phyloP scores from a whole-genome alignment of 1,140 invertebrate species.

The Rhynchophorus ferrugineus region DNA sequence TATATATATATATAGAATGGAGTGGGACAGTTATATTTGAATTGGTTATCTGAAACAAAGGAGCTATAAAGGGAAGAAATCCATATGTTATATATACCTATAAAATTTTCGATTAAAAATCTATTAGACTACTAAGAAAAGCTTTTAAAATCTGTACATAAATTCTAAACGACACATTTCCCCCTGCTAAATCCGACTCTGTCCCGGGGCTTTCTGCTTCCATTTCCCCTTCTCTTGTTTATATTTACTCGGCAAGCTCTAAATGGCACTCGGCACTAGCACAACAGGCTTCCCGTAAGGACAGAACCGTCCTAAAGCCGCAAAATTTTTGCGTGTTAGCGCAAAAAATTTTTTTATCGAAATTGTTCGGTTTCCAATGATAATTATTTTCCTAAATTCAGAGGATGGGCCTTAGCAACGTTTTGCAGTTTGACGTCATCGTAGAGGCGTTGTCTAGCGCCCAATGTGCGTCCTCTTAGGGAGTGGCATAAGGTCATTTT shows the following conservation, averaged over 20 bases:
- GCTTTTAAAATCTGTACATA: too few species aligned
- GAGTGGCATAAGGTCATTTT: constrained; percentile 41
- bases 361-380: constrained; percentile 21
- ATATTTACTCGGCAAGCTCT: constrained; percentile 33
- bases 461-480: constrained; percentile 38
- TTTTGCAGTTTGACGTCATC: constrained; percentile 38
- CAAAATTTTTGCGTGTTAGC: constrained; percentile 7
- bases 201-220: constrained; percentile 2
- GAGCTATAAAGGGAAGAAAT: too few species aligned
- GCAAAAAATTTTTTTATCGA: constrained; percentile 7
- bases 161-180: too few species aligned
- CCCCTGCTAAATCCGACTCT: constrained; percentile 10
- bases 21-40: too few species aligned
- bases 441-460: constrained; percentile 36
- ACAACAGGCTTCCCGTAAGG: constrained; percentile 8
- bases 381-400: constrained; percentile 31
- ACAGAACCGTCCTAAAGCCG: constrained; percentile 14
- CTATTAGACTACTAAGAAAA: too few species aligned
- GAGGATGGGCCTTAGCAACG: constrained; percentile 31
- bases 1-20: too few species aligned
- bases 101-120: too few species aligned
- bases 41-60: too few species aligned
- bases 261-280: constrained; percentile 20
- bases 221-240: constrained; percentile 35
- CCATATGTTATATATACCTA: too few species aligned